Evolutionary conservation across 2,797 vertebrate genomes (phyloP), one percentile per base, ranked within the genome.

Genomic region (Geotrypetes seraphini): DNA sequence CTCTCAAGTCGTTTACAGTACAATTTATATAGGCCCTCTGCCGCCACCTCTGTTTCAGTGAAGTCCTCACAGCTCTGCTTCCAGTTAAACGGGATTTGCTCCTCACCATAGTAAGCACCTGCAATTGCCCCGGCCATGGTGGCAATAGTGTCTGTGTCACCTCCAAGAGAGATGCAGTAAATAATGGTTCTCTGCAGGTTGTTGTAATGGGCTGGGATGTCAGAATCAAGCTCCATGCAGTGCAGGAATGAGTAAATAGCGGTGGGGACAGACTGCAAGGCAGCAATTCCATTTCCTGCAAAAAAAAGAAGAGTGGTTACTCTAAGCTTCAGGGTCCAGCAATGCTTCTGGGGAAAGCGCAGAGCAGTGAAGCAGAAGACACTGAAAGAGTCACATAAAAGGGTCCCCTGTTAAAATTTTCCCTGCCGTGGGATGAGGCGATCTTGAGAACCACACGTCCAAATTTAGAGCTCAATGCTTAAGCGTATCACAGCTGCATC

Each of bases 41-140:
- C 95, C 37, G 85, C 78, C 47, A 71, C 45, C 17, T 90, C 76
- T 0, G 89, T 89, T 22, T 97, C 90, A 44, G 89, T 82, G 0
- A 86, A 86, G 7, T 83, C 90, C 57, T 98, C 96, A 5, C 92
- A 96, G 73, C 86, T 89, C 28, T 73, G 80, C 45, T 88, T 84
- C 96, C 95, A 99, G 13, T 73, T 73, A 4, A 64, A 70, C 8
- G 92, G 86, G 22, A 97, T 63, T 36, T 84, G 78, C 17, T 89
- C 85, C 5, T 90, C 76, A 26, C 96, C 92, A 0, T 96, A 96
- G 41, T 96, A 95, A 31, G 95, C 95, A 2, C 95, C 96, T 0
- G 95, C 95, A 7, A 98, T 96, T 53, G 96, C 95, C 33, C 92
- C 95, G 0, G 96, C 96, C 96, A 98, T 99, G 66, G 91, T 97